phyloP scores from a whole-genome alignment of 2,888 invertebrate species.

The Apodemia hepburni region DNA sequence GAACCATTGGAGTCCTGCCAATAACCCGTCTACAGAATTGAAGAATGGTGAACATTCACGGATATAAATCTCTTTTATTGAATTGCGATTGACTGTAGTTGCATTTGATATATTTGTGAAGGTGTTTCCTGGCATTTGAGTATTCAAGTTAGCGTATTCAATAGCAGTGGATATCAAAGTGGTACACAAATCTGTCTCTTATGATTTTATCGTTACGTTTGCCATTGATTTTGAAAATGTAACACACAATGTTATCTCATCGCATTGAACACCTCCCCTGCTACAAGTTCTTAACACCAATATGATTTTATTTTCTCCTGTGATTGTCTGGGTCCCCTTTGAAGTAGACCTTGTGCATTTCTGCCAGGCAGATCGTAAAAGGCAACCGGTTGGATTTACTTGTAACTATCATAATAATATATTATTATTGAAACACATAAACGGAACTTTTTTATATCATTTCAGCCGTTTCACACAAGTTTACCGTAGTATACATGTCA shows the following conservation, averaged over 20 bases:
- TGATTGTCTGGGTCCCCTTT: too few species aligned
- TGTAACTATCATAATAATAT: too few species aligned
- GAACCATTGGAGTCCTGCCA: constrained; percentile 24
- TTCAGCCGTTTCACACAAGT: too few species aligned
- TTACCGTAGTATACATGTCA: too few species aligned
- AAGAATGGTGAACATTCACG: constrained; percentile 23
- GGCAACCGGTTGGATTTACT: too few species aligned
- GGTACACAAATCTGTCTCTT: too few species aligned
- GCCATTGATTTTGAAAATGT: constrained; percentile 2
- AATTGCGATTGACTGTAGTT: constrained; percentile 24
- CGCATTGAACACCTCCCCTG: background rate
- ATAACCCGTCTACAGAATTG: constrained; percentile 23
- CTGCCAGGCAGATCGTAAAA: too few species aligned
- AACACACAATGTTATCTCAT: background rate
- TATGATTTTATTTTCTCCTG: too few species aligned
- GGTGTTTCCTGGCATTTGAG: background rate
- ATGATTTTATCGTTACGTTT: background rate
- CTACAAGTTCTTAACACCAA: background rate
- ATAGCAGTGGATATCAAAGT: too few species aligned
- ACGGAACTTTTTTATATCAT: too few species aligned
- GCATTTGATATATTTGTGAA: constrained; percentile 8
- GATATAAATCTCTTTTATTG: constrained; percentile 28
- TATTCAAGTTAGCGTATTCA: background rate
- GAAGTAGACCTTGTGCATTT: too few species aligned
- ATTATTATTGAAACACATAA: too few species aligned